Conservation (phyloP, 92 coral and sea anemone species). For the Porites cylindrica region DNA sequence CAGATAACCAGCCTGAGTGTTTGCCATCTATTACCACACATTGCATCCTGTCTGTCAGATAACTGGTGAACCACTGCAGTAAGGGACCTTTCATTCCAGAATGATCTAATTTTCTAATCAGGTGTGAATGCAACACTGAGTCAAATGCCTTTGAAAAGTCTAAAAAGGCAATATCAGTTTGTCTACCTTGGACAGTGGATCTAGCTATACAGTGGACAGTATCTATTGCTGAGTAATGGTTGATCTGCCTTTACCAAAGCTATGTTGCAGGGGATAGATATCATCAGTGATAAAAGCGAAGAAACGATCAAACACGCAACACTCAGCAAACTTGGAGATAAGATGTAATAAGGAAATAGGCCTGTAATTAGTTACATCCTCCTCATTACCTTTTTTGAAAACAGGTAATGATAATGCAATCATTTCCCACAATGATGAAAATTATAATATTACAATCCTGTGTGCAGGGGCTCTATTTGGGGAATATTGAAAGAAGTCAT, state of each 20-base stretch:
- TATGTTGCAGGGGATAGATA: constrained; percentile 48
- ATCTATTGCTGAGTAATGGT: constrained; percentile 49
- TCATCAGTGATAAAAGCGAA: constrained; percentile 29
- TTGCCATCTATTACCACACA: constrained; percentile 55
- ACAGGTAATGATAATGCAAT: constrained; percentile 4
- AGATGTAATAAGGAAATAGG: constrained; percentile 43
- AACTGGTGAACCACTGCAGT: neutral
- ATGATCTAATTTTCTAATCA: constrained; percentile 44
- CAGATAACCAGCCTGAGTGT: constrained; percentile 51
- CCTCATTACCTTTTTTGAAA: constrained; percentile 48
- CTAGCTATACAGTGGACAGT: constrained; percentile 32
- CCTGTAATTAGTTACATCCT: constrained; percentile 48
- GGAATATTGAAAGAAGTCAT: too few relatives aligned
- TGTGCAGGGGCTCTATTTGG: too few relatives aligned
- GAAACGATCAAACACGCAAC: constrained; percentile 41
- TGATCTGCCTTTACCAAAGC: constrained; percentile 35
- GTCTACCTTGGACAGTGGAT: constrained; percentile 46
- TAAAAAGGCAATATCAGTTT: constrained; percentile 19
- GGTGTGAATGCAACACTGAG: constrained; percentile 50
- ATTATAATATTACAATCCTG: too few relatives aligned
- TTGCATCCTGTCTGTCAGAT: constrained; percentile 59
- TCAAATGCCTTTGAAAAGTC: constrained; percentile 40
- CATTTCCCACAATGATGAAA: too few relatives aligned
- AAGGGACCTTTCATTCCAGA: constrained; percentile 47
- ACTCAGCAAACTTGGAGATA: constrained; percentile 51